These are phyloP conservation scores for Burhinus bistriatus DNA, from an alignment of 2,113 vertebrate genomes.

Conservation along the genomic window DNA sequence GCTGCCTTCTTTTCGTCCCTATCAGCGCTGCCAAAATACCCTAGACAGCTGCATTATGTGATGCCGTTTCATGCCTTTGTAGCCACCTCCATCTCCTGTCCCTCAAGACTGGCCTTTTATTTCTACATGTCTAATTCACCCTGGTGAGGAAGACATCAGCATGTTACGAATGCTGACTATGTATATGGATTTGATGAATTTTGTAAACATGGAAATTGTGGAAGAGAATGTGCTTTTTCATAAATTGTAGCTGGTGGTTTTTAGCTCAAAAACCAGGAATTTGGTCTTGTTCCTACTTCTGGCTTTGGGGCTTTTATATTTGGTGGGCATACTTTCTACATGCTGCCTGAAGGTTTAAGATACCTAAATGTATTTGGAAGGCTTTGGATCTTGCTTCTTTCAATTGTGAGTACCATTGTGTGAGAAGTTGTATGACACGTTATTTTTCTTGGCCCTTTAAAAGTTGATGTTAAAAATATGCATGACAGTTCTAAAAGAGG, in stretches of 20 bases:
- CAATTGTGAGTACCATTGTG: neutral
- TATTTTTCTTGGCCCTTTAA: neutral
- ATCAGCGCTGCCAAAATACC: neutral
- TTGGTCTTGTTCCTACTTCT: neutral
- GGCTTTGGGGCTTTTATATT: neutral
- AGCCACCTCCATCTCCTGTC: neutral
- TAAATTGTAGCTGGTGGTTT: neutral
- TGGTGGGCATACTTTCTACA: neutral
- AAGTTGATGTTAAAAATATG: neutral
- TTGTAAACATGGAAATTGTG: neutral
- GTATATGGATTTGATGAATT: neutral
- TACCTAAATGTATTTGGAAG: neutral
- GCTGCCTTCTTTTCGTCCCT: neutral
- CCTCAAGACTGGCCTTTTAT: neutral
- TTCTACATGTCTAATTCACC: neutral
- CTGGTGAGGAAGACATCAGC: fast-evolving
- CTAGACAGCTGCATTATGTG: neutral
- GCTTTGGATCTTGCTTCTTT: neutral
- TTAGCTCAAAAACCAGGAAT: neutral
- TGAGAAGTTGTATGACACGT: neutral
- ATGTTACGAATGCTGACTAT: fast-evolving
- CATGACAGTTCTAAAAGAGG: neutral
- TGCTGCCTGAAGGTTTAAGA: neutral
- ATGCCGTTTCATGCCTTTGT: neutral
- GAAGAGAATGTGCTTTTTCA: neutral